A percentile compares a stretch with the other conserved stretches of the same genome.
These are phyloP conservation scores for Microctonus hyperodae DNA, from an alignment of 2,888 invertebrate species.

Conservation along the genomic window DNA sequence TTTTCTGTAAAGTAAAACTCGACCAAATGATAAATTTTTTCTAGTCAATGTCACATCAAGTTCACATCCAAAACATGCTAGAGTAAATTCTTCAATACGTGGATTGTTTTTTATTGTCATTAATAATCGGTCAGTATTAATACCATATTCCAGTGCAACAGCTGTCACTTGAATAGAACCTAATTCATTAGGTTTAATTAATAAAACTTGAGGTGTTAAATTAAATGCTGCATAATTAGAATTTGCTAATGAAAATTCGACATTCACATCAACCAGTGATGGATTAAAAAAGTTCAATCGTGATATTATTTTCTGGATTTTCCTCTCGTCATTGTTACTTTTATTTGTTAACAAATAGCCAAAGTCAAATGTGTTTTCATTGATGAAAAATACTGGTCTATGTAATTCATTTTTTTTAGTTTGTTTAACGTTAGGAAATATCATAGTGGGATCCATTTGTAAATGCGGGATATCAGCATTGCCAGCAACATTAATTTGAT, in stretches of 20 bases:
- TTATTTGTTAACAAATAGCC: slow-evolving; percentile 45
- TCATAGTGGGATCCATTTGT: slow-evolving; percentile 44
- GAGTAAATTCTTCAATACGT: slow-evolving; percentile 64
- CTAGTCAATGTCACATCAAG: slow-evolving; percentile 64
- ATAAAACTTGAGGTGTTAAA: not conserved
- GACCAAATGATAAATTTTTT: slow-evolving; percentile 65
- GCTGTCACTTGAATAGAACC: slow-evolving; percentile 54
- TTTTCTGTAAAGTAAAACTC: slow-evolving; percentile 65
- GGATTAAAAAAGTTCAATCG: slow-evolving; percentile 67
- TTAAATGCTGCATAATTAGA: slow-evolving; percentile 60
- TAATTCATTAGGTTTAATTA: slow-evolving; percentile 47
- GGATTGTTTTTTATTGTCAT: slow-evolving; percentile 68
- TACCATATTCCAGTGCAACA: slow-evolving; percentile 53
- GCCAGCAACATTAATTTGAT: slow-evolving; percentile 46
- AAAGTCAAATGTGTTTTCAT: slow-evolving; percentile 50
- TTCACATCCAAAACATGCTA: slow-evolving; percentile 66
- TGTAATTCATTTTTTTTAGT: slow-evolving; percentile 39
- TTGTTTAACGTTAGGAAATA: slow-evolving; percentile 45
- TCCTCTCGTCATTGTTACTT: slow-evolving; percentile 46
- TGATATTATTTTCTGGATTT: slow-evolving; percentile 65
- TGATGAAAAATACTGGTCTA: slow-evolving; percentile 48
- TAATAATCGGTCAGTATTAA: slow-evolving; percentile 51
- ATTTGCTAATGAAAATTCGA: slow-evolving; percentile 64
- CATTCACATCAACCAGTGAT: slow-evolving; percentile 65
- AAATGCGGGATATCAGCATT: slow-evolving; percentile 48